Conservation (phyloP, 2,797 vertebrate species). For the Artibeus lituratus region DNA sequence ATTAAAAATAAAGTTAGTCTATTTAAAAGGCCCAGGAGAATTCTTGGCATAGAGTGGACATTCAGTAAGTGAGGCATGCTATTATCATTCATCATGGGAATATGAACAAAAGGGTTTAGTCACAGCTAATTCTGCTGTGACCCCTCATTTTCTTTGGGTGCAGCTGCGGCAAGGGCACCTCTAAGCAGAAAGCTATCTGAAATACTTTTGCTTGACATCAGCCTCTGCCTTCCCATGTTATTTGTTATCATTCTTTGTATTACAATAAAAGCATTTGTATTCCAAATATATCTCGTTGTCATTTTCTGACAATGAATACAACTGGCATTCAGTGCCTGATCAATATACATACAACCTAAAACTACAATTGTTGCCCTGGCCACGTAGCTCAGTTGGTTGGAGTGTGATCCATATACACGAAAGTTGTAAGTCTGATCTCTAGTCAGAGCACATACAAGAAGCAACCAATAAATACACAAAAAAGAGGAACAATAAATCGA, state of each 20-base stretch:
- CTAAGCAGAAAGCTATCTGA: background rate
- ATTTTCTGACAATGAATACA: background rate
- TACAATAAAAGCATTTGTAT: background rate
- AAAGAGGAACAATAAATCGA: no score
- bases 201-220: background rate
- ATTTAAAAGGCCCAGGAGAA: background rate
- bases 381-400: background rate
- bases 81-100: background rate
- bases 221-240: background rate
- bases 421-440: background rate
- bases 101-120: constrained; percentile 7
- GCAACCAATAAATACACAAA: background rate
- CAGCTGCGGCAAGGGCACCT: background rate
- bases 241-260: background rate
- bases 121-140: background rate
- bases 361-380: background rate
- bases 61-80: background rate
- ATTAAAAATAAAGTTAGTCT: background rate
- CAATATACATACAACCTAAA: background rate
- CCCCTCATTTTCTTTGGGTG: background rate
- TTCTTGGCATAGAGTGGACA: background rate
- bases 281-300: background rate
- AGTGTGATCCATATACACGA: background rate
- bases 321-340: background rate
- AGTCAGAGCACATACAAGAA: background rate